Evolutionary conservation across 2,888 invertebrate species (phyloP).

Genomic region (Trissolcus japonicus): DNA sequence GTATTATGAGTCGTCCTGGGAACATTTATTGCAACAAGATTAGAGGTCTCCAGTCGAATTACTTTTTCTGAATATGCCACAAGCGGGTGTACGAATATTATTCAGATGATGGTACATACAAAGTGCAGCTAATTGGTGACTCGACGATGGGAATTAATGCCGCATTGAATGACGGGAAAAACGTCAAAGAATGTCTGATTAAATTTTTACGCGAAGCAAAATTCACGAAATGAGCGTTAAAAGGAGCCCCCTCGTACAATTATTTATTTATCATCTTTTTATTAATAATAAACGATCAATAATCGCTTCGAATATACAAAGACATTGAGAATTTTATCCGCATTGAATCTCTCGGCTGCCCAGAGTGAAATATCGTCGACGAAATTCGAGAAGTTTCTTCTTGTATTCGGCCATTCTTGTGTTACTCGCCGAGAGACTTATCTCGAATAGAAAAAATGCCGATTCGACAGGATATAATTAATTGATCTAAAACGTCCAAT

Average conservation of each 20-base stretch:
- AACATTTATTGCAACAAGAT: constrained; percentile 28
- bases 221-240: not conserved
- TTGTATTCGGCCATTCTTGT: constrained; percentile 49
- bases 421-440: constrained; percentile 47
- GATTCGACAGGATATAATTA: constrained; percentile 54
- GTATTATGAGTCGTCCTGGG: constrained; percentile 45
- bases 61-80: not conserved
- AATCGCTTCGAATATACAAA: constrained; percentile 27
- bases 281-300: constrained; percentile 41
- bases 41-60: constrained; percentile 9
- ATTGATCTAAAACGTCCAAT: constrained; percentile 49
- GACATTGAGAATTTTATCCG: constrained; percentile 43
- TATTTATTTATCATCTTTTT: constrained; percentile 4
- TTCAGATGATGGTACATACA: not conserved
- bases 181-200: not conserved
- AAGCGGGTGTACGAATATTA: constrained; percentile 26
- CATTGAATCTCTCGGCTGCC: constrained; percentile 46
- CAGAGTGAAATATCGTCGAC: constrained; percentile 35
- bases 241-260: not conserved
- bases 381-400: constrained; percentile 52
- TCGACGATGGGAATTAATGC: not conserved
- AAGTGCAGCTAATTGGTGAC: not conserved
- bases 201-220: not conserved
- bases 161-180: not conserved
- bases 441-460: constrained; percentile 51